Percentiles rank a stretch among this genome's conserved stretches.
Evolutionary conservation across 2,888 invertebrate genomes (phyloP).

Genomic region (Phragmatobia fuliginosa): DNA sequence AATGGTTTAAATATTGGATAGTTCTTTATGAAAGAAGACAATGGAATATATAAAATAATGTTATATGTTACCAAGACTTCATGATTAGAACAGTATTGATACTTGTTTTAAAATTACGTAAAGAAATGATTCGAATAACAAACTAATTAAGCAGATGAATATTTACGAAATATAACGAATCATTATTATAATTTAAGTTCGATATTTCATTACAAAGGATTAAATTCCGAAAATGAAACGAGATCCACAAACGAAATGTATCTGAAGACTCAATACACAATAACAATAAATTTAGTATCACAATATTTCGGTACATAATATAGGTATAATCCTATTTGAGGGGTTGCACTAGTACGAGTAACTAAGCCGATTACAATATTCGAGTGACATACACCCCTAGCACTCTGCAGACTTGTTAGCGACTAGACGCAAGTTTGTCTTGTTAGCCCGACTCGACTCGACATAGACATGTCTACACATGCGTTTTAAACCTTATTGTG

Average conservation of each 20-base stretch:
- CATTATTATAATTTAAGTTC: not conserved
- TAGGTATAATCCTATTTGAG: constrained; percentile 50
- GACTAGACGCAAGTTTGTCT: constrained; percentile 71
- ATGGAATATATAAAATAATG: not conserved
- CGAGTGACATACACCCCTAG: constrained; percentile 54
- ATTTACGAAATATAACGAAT: not conserved
- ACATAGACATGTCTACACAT: constrained; percentile 51
- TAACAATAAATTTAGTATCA: constrained; percentile 23
- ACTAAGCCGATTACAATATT: constrained; percentile 76
- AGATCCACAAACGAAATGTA: constrained; percentile 17
- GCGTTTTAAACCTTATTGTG: constrained; percentile 50
- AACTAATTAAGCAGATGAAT: not conserved
- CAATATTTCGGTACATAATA: constrained; percentile 22
- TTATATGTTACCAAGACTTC: not conserved
- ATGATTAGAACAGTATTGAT: not conserved
- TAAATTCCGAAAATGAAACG: constrained; percentile 2
- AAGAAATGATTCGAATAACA: not conserved
- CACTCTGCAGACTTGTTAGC: constrained; percentile 67
- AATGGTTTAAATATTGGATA: too few species aligned
- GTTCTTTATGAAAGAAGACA: too few species aligned
- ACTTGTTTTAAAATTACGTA: not conserved
- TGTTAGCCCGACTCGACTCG: constrained; percentile 66
- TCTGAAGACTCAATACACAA: constrained; percentile 15
- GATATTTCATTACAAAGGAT: constrained; percentile 3
- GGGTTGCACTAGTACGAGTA: constrained; percentile 57